Evolutionary conservation across 2,888 invertebrate genomes (phyloP), one percentile per base, ranked within the genome.

Genomic region (Cyclophora albipunctata): DNA sequence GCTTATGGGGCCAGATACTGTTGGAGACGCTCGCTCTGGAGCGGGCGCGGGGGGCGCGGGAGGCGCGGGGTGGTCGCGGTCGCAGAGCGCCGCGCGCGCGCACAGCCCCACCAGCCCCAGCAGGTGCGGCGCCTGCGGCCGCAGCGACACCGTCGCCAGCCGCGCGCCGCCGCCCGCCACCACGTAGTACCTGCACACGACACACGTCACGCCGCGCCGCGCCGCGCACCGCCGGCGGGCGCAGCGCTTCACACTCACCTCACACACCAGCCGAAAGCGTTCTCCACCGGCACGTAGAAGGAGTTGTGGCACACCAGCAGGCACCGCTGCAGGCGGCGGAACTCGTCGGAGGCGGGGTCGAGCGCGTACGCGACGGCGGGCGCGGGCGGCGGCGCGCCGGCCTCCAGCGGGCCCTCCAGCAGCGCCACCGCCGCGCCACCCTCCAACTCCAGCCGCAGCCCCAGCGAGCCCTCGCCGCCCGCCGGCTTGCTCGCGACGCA

Each of bases 251-350:
- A 20, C 20, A 20, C 20, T 53, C 6, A 88, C 88, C 81, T 81
- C 42, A 89, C 80, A 3, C 52, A 60, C 89, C 89, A 89, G 0
- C 72, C 75, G 56, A 65, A 80, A 0, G 64, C 56, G 60, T 89
- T 88, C 46, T 80, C 78, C 2, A 79, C 53, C 3, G 87, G 81
- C 54, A 86, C 73, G 57, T 88, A 88, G 66, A 79, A 83, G n/a
- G 57, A 73, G 0, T 84, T 73, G 58, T 81, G 68, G 43, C 78
- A 49, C 3, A 79, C 56, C 58, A 87, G 64, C 59, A 89, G 57
- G 53, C 84, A 75, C 44, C 60, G 60, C 64, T 78, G 83, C 56
- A 85, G 46, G 0, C 60, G 60, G 6, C 54, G 57, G 53, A 78
- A 73, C 33, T 47, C 52, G 5, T 50, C 55, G 34, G 58, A 44